Evolutionary conservation across 2,888 invertebrate genomes (phyloP).

Genomic region (Tipula confusa): DNA sequence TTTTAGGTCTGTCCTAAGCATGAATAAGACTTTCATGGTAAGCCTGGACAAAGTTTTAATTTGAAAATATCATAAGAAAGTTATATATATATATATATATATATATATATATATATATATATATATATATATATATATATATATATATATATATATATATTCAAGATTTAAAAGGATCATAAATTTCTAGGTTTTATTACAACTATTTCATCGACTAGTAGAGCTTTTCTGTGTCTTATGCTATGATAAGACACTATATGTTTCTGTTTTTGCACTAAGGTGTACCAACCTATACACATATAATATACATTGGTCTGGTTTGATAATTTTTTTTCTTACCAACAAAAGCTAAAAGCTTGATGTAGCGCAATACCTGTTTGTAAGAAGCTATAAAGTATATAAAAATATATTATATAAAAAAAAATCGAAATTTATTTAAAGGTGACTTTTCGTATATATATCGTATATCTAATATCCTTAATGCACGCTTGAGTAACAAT

Average conservation of each 20-base stretch:
- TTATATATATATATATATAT: too few species aligned
- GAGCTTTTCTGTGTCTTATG: background rate
- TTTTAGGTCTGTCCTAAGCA: too few species aligned
- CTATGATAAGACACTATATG: background rate
- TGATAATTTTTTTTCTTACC: background rate
- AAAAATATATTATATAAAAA: background rate
- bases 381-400: background rate
- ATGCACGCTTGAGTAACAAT: background rate
- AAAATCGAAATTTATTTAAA: background rate
- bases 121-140: too few species aligned
- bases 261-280: background rate
- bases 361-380: background rate
- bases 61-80: too few species aligned
- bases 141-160: too few species aligned
- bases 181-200: background rate
- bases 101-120: too few species aligned
- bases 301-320: background rate
- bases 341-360: background rate
- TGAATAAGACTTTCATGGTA: too few species aligned
- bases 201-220: background rate
- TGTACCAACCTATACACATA: too few species aligned
- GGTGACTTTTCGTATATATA: background rate
- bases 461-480: background rate
- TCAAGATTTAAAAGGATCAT: slow-evolving; percentile 4
- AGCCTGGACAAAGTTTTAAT: too few species aligned